A percentile compares a stretch with the other conserved stretches of the same genome.
Conservation (phyloP, 53 echinoderm and acorn worm species). For the Paracentrotus lividus region DNA sequence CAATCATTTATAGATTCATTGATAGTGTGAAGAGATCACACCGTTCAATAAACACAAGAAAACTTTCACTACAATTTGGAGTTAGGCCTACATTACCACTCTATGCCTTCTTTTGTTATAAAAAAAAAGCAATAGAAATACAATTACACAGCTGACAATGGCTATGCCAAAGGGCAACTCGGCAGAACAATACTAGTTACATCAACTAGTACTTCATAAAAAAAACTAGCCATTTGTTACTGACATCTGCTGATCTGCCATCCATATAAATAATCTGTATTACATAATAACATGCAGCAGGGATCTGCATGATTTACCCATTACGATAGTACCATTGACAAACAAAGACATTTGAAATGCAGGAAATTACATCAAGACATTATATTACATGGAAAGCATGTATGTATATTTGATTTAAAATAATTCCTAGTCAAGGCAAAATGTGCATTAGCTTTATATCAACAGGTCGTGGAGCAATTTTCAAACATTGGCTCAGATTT, state of each 20-base stretch:
- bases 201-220: not conserved
- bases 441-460: too few species aligned
- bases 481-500: too few species aligned
- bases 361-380: not conserved
- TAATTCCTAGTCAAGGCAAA: too few species aligned
- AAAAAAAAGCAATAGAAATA: slow-evolving; percentile 11
- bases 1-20: not conserved
- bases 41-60: not conserved
- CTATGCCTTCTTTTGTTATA: not conserved
- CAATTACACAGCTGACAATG: slow-evolving; percentile 25
- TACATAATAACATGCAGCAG: slow-evolving; percentile 14
- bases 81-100: not conserved
- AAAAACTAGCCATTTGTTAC: not conserved
- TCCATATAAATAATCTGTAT: slow-evolving; percentile 8
- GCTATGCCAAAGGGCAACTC: not conserved
- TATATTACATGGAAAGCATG: too few species aligned
- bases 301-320: not conserved
- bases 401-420: too few species aligned
- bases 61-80: not conserved
- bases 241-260: slow-evolving; percentile 7
- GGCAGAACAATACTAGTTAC: not conserved
- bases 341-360: slow-evolving; percentile 1
- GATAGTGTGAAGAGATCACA: not conserved
- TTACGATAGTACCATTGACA: not conserved
- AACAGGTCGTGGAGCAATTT: too few species aligned